Percentiles rank a stretch among this genome's conserved stretches.
Conservation (phyloP, 2,797 vertebrate species). For the Leontocebus nigricollis region DNA sequence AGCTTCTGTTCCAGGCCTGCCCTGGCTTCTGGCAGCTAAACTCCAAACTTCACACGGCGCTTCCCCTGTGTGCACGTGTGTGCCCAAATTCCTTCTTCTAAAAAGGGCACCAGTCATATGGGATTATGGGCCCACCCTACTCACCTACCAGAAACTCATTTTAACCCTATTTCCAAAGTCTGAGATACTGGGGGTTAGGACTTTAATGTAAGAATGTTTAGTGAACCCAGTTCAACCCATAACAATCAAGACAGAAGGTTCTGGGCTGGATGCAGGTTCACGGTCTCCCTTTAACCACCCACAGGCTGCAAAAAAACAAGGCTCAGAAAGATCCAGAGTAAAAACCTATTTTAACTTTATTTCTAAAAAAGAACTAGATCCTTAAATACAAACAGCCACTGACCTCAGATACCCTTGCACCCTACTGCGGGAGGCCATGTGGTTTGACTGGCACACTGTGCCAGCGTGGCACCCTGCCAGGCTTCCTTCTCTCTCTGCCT, state of each 20-base stretch:
- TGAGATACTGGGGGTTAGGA: background rate
- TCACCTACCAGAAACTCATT: background rate
- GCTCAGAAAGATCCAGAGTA: background rate
- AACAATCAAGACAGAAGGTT: background rate
- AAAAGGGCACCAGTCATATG: background rate
- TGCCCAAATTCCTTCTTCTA: background rate
- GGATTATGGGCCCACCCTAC: background rate
- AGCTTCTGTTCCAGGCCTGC: background rate
- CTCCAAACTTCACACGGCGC: fast-evolving
- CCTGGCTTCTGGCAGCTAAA: background rate
- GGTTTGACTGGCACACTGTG: background rate
- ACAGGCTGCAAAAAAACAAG: background rate
- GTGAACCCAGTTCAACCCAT: background rate
- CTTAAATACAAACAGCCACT: background rate
- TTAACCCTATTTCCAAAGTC: background rate
- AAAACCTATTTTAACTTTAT: background rate
- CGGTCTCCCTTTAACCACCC: background rate
- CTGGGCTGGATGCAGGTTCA: background rate
- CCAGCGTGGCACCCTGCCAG: background rate
- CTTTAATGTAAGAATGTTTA: too few species aligned
- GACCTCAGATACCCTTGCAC: background rate
- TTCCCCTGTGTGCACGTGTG: background rate
- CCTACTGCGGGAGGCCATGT: background rate
- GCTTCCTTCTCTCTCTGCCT: background rate
- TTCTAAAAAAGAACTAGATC: background rate